A percentile compares a stretch with the other conserved stretches of the same genome.
Evolutionary conservation across 2,113 vertebrate species (phyloP).

Genomic region (Ammospiza caudacuta): DNA sequence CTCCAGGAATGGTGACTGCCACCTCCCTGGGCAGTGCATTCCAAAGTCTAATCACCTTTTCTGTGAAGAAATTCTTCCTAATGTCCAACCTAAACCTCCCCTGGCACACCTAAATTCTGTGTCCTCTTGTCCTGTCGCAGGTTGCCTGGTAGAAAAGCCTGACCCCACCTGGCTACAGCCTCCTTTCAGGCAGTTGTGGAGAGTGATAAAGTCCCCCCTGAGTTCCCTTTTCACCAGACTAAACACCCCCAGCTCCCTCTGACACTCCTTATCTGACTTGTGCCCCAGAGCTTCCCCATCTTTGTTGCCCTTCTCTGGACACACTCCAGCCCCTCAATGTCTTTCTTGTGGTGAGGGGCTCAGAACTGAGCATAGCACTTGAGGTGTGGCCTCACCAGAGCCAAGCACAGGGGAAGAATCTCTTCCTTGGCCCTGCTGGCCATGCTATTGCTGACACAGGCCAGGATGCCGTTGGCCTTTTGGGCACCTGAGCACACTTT

Average conservation of each 20-base stretch:
- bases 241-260: no score
- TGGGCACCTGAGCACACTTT: background rate
- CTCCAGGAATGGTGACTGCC: background rate
- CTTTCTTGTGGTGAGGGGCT: background rate
- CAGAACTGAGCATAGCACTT: background rate
- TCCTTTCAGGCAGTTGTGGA: no score
- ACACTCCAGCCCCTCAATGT: accelerated
- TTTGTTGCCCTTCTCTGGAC: background rate
- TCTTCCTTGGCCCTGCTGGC: background rate
- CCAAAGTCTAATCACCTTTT: background rate
- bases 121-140: background rate
- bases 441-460: background rate
- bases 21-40: background rate
- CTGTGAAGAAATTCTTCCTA: background rate
- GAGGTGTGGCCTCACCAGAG: background rate
- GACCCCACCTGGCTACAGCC: no score
- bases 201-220: no score
- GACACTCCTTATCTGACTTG: no score
- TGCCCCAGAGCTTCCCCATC: no score
- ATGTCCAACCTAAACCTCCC: background rate
- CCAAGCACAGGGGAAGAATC: accelerated
- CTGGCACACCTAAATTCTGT: background rate
- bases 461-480: background rate
- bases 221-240: no score
- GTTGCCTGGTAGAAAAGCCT: background rate